Conservation (phyloP, 2,888 invertebrate species). For the Agonopterix alstromeriana region DNA sequence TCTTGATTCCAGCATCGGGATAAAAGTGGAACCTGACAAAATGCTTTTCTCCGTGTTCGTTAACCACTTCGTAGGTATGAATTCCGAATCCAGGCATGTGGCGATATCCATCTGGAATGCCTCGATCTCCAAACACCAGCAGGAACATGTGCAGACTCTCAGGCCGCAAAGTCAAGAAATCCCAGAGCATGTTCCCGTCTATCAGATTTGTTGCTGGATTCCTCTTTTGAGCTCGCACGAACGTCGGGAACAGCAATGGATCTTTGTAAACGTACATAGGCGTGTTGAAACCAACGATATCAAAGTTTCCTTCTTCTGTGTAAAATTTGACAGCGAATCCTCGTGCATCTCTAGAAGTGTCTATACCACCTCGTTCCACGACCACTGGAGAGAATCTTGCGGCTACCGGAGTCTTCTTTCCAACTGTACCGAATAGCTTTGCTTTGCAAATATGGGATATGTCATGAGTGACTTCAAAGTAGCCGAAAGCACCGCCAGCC, state of each 20-base stretch:
- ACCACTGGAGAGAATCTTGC: slow-evolving; percentile 87
- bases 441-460: slow-evolving; percentile 85
- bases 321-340: slow-evolving; percentile 95
- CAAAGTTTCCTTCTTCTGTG: slow-evolving; percentile 92
- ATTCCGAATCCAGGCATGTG: slow-evolving; percentile 96
- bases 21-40: slow-evolving; percentile 93
- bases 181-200: slow-evolving; percentile 94
- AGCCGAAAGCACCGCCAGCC: slow-evolving; percentile 91
- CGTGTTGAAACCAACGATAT: slow-evolving; percentile 91
- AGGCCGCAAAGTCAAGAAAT: slow-evolving; percentile 89
- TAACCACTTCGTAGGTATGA: slow-evolving; percentile 92
- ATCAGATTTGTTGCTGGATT: slow-evolving; percentile 92
- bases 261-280: slow-evolving; percentile 94
- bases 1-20: slow-evolving; percentile 90
- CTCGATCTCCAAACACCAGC: slow-evolving; percentile 90
- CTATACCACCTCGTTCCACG: slow-evolving; percentile 90
- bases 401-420: slow-evolving; percentile 85
- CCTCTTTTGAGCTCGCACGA: slow-evolving; percentile 94
- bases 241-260: slow-evolving; percentile 90
- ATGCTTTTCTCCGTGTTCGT: slow-evolving; percentile 79
- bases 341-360: slow-evolving; percentile 89
- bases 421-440: slow-evolving; percentile 82
- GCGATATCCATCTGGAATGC: slow-evolving; percentile 91
- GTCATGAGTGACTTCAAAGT: slow-evolving; percentile 90
- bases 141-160: slow-evolving; percentile 89